Evolutionary conservation across 2,888 invertebrate genomes (phyloP).

Genomic region (Drosophila macrospina): DNA sequence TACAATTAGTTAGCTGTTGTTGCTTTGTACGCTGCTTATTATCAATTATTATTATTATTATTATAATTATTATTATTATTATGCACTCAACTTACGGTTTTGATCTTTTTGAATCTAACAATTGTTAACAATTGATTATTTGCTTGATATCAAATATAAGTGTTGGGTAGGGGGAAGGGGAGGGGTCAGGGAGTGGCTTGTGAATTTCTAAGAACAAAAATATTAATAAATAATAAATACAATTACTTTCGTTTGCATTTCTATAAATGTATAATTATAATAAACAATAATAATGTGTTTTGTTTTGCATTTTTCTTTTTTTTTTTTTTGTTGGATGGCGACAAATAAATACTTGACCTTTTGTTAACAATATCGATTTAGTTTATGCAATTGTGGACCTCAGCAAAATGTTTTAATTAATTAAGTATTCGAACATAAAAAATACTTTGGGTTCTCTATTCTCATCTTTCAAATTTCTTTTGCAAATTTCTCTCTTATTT

Average conservation of each 20-base stretch:
- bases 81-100: slow-evolving; percentile 62
- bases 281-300: slow-evolving; percentile 52
- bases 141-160: background rate
- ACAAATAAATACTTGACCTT: slow-evolving; percentile 58
- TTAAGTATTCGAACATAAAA: slow-evolving; percentile 76
- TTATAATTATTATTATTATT: slow-evolving; percentile 37
- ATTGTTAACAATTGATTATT: slow-evolving; percentile 28
- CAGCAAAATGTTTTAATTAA: slow-evolving; percentile 29
- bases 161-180: background rate
- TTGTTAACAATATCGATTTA: slow-evolving; percentile 18
- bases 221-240: slow-evolving; percentile 69
- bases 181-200: background rate
- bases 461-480: background rate
- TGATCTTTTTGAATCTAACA: slow-evolving; percentile 46
- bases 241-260: slow-evolving; percentile 47
- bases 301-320: slow-evolving; percentile 10
- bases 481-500: slow-evolving; percentile 6
- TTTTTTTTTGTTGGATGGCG: slow-evolving; percentile 54
- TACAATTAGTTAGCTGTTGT: slow-evolving; percentile 41
- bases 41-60: slow-evolving; percentile 40
- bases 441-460: slow-evolving; percentile 69
- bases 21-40: slow-evolving; percentile 30
- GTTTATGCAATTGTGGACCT: slow-evolving; percentile 23
- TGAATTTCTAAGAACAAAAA: slow-evolving; percentile 46
- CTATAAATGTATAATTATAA: slow-evolving; percentile 25